Evolutionary conservation across 2,888 invertebrate genomes (phyloP).

Genomic region (Thelaira solivaga): DNA sequence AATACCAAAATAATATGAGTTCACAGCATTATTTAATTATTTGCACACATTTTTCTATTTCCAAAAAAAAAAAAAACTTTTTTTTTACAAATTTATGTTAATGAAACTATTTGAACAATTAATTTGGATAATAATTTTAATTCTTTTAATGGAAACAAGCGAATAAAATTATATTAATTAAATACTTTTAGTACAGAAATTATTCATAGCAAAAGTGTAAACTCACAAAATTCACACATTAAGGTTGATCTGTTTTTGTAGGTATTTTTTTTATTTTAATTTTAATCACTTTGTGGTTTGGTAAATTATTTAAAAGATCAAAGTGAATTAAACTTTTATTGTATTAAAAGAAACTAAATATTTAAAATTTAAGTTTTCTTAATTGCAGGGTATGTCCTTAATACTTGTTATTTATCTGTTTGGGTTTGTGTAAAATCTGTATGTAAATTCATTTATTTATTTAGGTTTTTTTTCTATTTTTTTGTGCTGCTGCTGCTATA

Average conservation of each 20-base stretch:
- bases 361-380: no score
- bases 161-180: constrained; percentile 38
- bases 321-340: no score
- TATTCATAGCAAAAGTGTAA: neutral
- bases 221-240: neutral
- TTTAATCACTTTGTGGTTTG: no score
- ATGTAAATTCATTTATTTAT: no score
- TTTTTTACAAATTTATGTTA: neutral
- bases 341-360: no score
- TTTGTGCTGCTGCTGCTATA: neutral
- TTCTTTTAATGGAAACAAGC: neutral
- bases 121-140: constrained; percentile 16
- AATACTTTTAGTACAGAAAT: constrained; percentile 13
- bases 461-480: neutral
- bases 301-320: no score
- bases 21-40: no score
- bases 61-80: no score
- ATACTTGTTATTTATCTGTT: neutral
- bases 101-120: constrained; percentile 4
- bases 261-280: no score
- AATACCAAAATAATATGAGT: no score
- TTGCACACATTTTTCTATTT: no score
- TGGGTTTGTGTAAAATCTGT: no score
- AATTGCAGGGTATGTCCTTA: constrained; percentile 5
- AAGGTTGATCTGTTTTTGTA: neutral